Evolutionary conservation across 2,888 invertebrate genomes (phyloP).

Genomic region (Parnassius glacialis): DNA sequence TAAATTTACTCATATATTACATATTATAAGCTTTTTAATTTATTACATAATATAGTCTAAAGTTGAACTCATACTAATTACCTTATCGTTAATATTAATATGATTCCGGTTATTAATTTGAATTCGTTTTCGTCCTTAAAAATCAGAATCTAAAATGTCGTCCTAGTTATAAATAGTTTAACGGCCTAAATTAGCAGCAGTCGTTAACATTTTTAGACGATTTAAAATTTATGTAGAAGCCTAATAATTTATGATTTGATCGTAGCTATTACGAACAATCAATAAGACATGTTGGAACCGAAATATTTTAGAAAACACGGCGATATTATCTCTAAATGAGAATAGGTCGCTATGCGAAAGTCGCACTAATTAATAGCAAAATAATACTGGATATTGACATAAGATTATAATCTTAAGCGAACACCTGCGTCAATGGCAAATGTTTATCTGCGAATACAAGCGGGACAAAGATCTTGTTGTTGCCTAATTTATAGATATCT

Average conservation of each 20-base stretch:
- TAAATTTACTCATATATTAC: no score
- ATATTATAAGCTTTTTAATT: no score
- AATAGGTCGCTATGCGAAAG: slow-evolving; percentile 44
- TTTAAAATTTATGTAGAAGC: not conserved
- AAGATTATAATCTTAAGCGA: slow-evolving; percentile 54
- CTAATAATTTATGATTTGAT: not conserved
- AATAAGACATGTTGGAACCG: not conserved
- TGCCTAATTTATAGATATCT: slow-evolving; percentile 64
- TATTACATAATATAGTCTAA: no score
- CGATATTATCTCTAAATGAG: slow-evolving; percentile 43
- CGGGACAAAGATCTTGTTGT: slow-evolving; percentile 63
- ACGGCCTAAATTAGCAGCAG: no score
- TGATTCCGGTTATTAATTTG: no score
- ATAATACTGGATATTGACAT: slow-evolving; percentile 48
- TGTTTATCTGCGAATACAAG: slow-evolving; percentile 63
- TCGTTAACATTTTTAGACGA: no score
- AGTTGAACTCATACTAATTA: no score
- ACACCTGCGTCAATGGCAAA: slow-evolving; percentile 67
- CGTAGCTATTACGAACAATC: not conserved
- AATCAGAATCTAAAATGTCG: no score
- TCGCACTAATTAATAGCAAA: slow-evolving; percentile 64
- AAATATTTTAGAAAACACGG: slow-evolving; percentile 8
- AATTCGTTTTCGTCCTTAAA: no score
- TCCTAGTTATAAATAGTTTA: no score
- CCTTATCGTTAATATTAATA: no score